Evolutionary conservation across 2,797 vertebrate species (phyloP), one percentile per base, ranked within the genome.

Genomic region (Danio jaintianensis): DNA sequence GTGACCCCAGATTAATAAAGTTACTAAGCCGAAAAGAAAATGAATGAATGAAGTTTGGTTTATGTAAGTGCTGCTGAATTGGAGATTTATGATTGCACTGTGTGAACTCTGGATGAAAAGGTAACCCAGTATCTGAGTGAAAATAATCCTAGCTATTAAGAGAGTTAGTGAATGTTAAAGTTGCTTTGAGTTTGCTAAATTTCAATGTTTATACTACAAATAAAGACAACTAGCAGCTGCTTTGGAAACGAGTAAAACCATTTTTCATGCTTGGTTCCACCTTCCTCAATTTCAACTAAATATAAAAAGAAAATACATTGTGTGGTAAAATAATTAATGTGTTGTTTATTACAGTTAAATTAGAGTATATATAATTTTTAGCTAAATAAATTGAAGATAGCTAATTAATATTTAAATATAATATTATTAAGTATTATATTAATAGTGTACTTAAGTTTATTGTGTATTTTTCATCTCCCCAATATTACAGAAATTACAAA

Each of bases 141-240:
- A 52, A 69, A 52, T 38, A 38, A 52, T 18, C 1, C 12, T 9
- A 36, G 45, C 43, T 29, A 68, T 50, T 50, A 7, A 48, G 13
- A 1, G 13, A 22, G 20, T 36, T 50, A 68, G 50, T n/a, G n/a
- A n/a, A n/a, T 68, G 1, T 36, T 67, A 15, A 36, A 8, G 8
- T 68, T 50, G 1, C 50, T 68, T 20, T 68, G 7, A 45, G 15
- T 10, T 48, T 68, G 45, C 13, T 48, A 2, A 29, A 48, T 64
- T 48, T 5, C 15, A 50, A 68, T 20, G 22, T 48, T 68, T 68
- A 20, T 68, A 66, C 66, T 50, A 68, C 15, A 68, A 36, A 68
- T 69, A 38, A 69, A 50, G 9, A 15, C 48, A 69, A 52, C 52
- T 4, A 50, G 5, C 12, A 53, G 48, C 38, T 48, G 7, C n/a